Evolutionary conservation across 2,888 invertebrate species (phyloP).

Genomic region (Pammene aurita): DNA sequence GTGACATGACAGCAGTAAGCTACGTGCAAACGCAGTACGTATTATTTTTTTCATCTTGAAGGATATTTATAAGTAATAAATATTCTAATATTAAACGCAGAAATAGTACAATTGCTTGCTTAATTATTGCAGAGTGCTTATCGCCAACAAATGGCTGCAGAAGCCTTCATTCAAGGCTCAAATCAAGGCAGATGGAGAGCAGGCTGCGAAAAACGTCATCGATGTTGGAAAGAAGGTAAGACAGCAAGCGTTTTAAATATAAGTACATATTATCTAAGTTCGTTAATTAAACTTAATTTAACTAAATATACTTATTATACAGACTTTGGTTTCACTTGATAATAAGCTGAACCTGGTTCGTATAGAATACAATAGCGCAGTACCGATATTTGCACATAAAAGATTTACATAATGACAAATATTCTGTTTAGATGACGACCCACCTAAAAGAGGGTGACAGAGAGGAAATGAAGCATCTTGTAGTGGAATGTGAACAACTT

Average conservation of each 20-base stretch:
- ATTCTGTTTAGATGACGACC: conserved; percentile 55
- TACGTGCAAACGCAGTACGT: conserved; percentile 70
- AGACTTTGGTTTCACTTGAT: too few relatives aligned
- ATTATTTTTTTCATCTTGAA: background rate
- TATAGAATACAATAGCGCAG: too few relatives aligned
- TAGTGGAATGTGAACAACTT: conserved; percentile 61
- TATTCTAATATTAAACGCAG: too few relatives aligned
- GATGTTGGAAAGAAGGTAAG: conserved; percentile 65
- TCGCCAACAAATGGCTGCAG: conserved; percentile 67
- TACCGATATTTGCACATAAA: too few relatives aligned
- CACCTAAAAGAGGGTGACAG: conserved; percentile 62
- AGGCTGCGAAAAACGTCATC: conserved; percentile 60
- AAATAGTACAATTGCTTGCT: background rate
- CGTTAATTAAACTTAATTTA: too few relatives aligned
- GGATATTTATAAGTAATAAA: too few relatives aligned
- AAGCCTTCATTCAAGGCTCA: conserved; percentile 57
- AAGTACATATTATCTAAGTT: too few relatives aligned
- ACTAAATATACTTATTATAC: too few relatives aligned
- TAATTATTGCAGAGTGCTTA: conserved; percentile 57
- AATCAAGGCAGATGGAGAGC: conserved; percentile 59
- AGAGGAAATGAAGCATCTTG: conserved; percentile 62
- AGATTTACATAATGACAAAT: too few relatives aligned
- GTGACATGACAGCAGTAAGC: conserved; percentile 56
- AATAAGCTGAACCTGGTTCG: too few relatives aligned
- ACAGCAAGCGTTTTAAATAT: too few relatives aligned